These are phyloP conservation scores for Chaetodon trifasciatus DNA, from an alignment of 2,797 vertebrate species.

Conservation along the genomic window DNA sequence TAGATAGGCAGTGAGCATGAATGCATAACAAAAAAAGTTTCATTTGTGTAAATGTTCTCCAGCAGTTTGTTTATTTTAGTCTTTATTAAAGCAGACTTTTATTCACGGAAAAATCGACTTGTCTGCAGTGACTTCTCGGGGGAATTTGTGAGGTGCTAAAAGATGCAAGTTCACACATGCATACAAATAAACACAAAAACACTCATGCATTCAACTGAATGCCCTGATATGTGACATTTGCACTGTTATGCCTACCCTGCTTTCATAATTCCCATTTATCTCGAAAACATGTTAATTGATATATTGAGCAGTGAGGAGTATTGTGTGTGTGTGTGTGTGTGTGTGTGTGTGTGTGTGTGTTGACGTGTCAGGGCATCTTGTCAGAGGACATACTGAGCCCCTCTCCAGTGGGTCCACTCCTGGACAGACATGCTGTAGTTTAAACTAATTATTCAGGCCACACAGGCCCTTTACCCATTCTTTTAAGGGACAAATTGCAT, in stretches of 20 bases:
- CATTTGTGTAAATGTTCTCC: background rate
- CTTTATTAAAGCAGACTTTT: constrained; percentile 13
- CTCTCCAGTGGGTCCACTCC: constrained; percentile 53
- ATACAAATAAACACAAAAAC: constrained; percentile 12
- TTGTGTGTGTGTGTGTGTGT: constrained; percentile 11
- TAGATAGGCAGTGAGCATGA: background rate
- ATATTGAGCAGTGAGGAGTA: constrained; percentile 33
- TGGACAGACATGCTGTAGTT: constrained; percentile 65
- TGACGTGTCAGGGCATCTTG: constrained; percentile 52
- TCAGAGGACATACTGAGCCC: constrained; percentile 57
- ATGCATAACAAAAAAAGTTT: background rate
- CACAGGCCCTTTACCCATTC: constrained; percentile 62
- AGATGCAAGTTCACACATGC: constrained; percentile 10
- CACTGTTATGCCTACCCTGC: background rate
- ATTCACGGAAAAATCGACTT: constrained; percentile 5
- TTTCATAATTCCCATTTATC: constrained; percentile 14
- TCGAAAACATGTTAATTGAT: constrained; percentile 40
- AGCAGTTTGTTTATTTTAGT: constrained; percentile 5
- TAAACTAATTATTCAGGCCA: constrained; percentile 80
- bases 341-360: constrained; percentile 28
- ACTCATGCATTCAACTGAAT: background rate
- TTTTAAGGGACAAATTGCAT: constrained; percentile 78
- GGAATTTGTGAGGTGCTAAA: constrained; percentile 4
- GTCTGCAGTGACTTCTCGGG: background rate
- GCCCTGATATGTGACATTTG: background rate